These are phyloP conservation scores for Hydropsyche tenuis DNA, from an alignment of 1,140 invertebrate genomes.

Conservation along the genomic window DNA sequence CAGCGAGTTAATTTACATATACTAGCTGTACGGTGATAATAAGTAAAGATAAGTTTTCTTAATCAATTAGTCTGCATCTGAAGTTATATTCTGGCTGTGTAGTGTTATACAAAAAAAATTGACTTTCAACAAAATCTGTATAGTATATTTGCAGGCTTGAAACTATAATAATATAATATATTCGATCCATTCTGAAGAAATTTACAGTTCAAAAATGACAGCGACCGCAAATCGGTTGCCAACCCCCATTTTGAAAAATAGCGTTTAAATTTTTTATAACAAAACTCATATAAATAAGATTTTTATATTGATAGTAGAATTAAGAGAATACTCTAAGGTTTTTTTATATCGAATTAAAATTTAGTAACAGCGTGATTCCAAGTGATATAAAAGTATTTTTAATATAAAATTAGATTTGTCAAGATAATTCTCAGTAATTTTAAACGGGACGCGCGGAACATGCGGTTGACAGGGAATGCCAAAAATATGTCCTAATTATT, in stretches of 20 bases:
- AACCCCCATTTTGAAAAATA: background rate
- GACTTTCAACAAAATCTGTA: too few species aligned
- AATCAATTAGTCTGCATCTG: slow-evolving; percentile 14
- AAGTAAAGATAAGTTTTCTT: slow-evolving; percentile 38
- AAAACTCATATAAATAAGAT: slow-evolving; percentile 16
- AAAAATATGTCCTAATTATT: slow-evolving; percentile 48
- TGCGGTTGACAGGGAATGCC: slow-evolving; percentile 49
- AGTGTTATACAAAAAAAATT: background rate
- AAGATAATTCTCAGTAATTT: slow-evolving; percentile 39
- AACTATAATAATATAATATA: too few species aligned
- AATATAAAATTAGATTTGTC: slow-evolving; percentile 37
- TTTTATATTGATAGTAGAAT: slow-evolving; percentile 47
- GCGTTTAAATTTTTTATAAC: slow-evolving; percentile 6
- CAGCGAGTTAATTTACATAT: slow-evolving; percentile 8
- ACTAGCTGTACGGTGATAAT: slow-evolving; percentile 49
- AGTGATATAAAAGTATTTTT: slow-evolving; percentile 49
- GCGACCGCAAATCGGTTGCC: background rate
- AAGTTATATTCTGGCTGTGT: slow-evolving; percentile 32
- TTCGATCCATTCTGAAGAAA: too few species aligned
- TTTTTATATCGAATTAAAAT: slow-evolving; percentile 48
- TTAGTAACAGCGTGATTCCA: slow-evolving; percentile 49
- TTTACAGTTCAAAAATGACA: background rate
- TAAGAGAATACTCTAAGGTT: slow-evolving; percentile 33
- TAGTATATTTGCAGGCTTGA: too few species aligned
- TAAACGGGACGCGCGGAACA: slow-evolving; percentile 33